Base-by-base conservation (phyloP, 2,797 vertebrate genomes). In the Manis crassicaudata region DNA sequence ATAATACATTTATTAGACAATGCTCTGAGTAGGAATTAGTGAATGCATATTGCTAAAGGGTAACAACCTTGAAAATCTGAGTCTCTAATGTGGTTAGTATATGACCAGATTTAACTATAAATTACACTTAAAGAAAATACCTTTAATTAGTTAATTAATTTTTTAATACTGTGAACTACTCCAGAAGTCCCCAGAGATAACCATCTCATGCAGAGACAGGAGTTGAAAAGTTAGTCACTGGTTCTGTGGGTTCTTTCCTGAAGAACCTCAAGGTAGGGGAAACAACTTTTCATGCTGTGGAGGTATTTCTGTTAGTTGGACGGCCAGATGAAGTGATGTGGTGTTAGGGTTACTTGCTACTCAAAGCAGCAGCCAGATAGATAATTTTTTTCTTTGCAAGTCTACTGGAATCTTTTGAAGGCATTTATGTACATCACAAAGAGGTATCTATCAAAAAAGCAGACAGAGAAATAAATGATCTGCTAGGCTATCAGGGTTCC, bases 401-500 rank as follows among this genome's bases (percentile, higher is more conserved):
- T 29, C 17, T 21, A 96, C 72, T 46, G 77, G 50, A 96, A 43
- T 76, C 84, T 95, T 21, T 85, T 83, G 43, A 84, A 83, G 75
- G 23, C 76, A 25, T 68, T 46, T 50, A 88, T 60, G 60, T 75
- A 95, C 21, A 80, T 87, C 82, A 88, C 20, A 89, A 96, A 94
- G 81, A 97, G 10, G 88, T 46, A 58, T 96, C 90, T 92, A 83
- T 77, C 76, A 52, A 97, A 95, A 95, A 43, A 91, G 80, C 88
- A 70, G 72, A 97, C 93, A 86, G 52, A 93, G 70, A 96, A 90
- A 88, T 56, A 94, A 82, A 81, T 70, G 87, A 76, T 89, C 72
- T 91, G 96, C 97, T 96, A 97, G 90, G 72, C 40, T 72, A 68
- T 52, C 58, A 83, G 77, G 91, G 95, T 94, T 94, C 96, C 83